Percentiles rank a stretch among this genome's conserved stretches.
phyloP scores from a whole-genome alignment of 2,113 vertebrate genomes.

The Petrocephalus zakoni region DNA sequence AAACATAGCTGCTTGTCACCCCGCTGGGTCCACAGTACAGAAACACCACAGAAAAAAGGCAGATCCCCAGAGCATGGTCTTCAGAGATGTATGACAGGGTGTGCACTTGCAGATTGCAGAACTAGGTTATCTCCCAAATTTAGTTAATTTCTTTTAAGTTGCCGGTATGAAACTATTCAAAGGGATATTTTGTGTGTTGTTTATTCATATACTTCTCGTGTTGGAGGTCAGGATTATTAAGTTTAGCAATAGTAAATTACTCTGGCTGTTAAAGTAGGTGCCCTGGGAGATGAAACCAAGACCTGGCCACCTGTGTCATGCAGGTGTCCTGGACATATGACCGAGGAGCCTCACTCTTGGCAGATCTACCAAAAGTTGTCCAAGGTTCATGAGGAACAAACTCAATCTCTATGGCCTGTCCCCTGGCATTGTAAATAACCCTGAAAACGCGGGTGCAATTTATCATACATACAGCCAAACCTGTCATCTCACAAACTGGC shows the following conservation, averaged over 20 bases:
- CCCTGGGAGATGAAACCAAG: neutral
- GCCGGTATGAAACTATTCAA: conserved; percentile 1
- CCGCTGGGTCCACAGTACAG: neutral
- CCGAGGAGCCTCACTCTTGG: conserved; percentile 28
- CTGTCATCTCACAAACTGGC: neutral
- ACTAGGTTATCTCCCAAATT: neutral
- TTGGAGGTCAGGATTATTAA: neutral
- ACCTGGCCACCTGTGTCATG: neutral
- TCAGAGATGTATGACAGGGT: neutral
- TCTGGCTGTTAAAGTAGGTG: neutral
- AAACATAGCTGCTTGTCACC: neutral
- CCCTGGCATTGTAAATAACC: conserved; percentile 43
- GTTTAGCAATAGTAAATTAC: neutral
- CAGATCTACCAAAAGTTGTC: conserved; percentile 35
- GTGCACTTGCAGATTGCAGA: neutral
- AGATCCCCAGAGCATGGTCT: neutral
- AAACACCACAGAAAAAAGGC: neutral
- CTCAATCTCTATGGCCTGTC: conserved; percentile 32
- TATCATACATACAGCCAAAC: neutral
- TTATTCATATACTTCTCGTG: neutral
- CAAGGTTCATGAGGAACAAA: conserved; percentile 29
- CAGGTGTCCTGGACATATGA: neutral
- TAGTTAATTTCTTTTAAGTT: conserved; percentile 13
- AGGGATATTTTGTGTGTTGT: neutral
- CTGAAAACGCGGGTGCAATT: conserved; percentile 25